Conservation (phyloP, 2,888 invertebrate genomes). For the Villa cingulata region DNA sequence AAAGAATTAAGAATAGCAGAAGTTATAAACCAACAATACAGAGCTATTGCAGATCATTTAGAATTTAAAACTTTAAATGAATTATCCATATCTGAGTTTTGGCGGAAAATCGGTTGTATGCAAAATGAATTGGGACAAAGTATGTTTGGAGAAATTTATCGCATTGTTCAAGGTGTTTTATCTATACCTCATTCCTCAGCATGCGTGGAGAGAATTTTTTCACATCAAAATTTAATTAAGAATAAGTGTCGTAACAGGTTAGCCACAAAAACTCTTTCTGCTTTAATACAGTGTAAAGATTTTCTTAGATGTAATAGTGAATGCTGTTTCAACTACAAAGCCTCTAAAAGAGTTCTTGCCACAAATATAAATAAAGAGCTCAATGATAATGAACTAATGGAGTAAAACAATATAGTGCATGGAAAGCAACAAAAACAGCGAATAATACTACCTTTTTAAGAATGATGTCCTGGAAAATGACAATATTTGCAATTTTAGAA, state of each 20-base stretch:
- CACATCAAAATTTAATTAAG: constrained; percentile 8
- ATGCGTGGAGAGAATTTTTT: constrained; percentile 8
- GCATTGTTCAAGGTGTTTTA: constrained; percentile 8
- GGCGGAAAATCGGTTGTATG: constrained; percentile 3
- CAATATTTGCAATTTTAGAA: no score
- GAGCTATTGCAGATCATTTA: constrained; percentile 6
- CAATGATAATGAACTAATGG: no score
- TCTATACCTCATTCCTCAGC: constrained; percentile 7
- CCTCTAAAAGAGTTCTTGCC: neutral
- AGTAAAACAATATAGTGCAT: no score
- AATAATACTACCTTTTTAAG: no score
- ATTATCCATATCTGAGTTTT: constrained; percentile 5
- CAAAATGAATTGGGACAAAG: constrained; percentile 3
- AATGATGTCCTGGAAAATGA: no score
- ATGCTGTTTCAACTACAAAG: neutral
- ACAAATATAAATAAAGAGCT: no score
- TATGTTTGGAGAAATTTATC: constrained; percentile 8
- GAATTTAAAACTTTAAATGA: constrained; percentile 4
- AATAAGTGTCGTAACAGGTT: constrained; percentile 7
- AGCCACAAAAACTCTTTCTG: constrained; percentile 1
- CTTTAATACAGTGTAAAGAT: constrained; percentile 8
- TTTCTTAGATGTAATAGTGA: neutral
- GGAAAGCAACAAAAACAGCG: no score
- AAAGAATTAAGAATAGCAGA: constrained; percentile 3
- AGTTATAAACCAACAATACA: constrained; percentile 6